Evolutionary conservation across 2,888 invertebrate genomes (phyloP), one percentile per base, ranked within the genome.

Genomic region (Lycaena phlaeas): DNA sequence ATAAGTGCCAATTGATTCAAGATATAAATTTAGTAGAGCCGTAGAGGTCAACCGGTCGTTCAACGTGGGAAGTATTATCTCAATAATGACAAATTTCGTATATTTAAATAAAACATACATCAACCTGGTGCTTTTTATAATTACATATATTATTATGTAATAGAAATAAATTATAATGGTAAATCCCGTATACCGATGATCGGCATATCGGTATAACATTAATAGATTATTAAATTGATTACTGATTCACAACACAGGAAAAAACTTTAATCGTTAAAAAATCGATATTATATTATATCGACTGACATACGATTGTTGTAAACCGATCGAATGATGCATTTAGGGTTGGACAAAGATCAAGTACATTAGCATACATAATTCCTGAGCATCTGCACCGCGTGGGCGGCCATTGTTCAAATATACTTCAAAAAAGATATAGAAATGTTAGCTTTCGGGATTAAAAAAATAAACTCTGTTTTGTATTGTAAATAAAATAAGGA

Each of bases 331-430:
- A n/a, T n/a, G 36, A n/a, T 34, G 37, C 18, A 18, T 18, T 36
- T 39, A 18, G 38, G n/a, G n/a, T n/a, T n/a, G 34, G 2, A 34
- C 43, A 46, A 46, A 78, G 76, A 78, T 79, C 74, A 65, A 60
- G 52, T 53, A 64, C 69, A 82, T 82, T 84, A 75, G 60, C 82
- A 82, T 84, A 79, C 73, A 71, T 81, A 79, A 82, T 81, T 51
- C 48, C 48, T 45, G 44, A 49, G 43, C 55, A 50, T 50, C 52
- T 53, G 47, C 39, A 40, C 41, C 49, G 49, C 52, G 57, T 57
- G 57, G 57, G 57, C 51, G 52, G 43, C 56, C 58, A 54, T 54
- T 57, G 57, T 58, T 54, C 54, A 51, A 51, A 52, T 50, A 49
- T 48, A 49, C n/a, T 15, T 30, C 22, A 22, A 14, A 29, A 29